These are phyloP conservation scores for Pristionchus exspectatus DNA, from an alignment of 2,888 invertebrate species.

Conservation along the genomic window DNA sequence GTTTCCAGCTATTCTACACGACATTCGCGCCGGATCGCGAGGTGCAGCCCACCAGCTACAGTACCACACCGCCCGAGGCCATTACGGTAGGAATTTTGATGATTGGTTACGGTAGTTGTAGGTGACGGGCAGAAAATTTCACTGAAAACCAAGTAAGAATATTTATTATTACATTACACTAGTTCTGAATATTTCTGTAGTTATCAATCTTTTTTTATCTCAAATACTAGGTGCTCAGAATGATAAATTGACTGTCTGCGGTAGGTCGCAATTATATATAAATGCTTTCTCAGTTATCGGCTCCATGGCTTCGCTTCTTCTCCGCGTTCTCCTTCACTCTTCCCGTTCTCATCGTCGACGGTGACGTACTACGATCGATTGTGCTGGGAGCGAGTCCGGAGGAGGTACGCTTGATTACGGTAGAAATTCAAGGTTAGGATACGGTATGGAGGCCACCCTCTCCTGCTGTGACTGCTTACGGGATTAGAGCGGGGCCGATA, in stretches of 20 bases:
- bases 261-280: too few species aligned
- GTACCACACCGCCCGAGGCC: background rate
- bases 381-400: background rate
- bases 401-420: background rate
- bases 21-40: background rate
- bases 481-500: background rate
- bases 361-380: slow-evolving; percentile 29
- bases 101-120: background rate
- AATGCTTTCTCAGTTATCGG: background rate
- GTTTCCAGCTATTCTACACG: background rate
- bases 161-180: too few species aligned
- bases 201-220: too few species aligned
- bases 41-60: slow-evolving; percentile 19
- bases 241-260: too few species aligned
- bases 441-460: too few species aligned
- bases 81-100: background rate
- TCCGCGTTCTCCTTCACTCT: background rate
- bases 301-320: slow-evolving; percentile 10
- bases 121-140: background rate
- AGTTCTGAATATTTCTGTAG: too few species aligned
- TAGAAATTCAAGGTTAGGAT: too few species aligned
- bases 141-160: too few species aligned
- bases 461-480: too few species aligned
- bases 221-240: too few species aligned
- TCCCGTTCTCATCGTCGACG: slow-evolving; percentile 22